Conservation (phyloP, 1,140 invertebrate species). For the Aphaenogaster floridana region DNA sequence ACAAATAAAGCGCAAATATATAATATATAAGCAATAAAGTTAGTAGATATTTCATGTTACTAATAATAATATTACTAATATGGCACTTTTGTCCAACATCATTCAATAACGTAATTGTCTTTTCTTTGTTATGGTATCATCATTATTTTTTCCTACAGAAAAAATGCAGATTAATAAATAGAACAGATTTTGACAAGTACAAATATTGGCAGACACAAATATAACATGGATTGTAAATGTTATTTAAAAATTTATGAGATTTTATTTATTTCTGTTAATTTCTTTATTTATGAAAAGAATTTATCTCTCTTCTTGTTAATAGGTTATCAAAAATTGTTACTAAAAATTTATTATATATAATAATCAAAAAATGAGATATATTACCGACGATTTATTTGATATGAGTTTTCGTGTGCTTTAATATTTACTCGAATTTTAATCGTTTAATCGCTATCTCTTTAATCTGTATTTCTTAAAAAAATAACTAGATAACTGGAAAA, state of each 20-base stretch:
- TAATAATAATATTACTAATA: not conserved
- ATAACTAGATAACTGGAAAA: not conserved
- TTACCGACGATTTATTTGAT: not conserved
- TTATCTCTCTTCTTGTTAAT: not conserved
- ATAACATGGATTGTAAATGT: not conserved
- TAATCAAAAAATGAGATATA: not conserved
- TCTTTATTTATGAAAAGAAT: not conserved
- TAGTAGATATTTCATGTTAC: not conserved
- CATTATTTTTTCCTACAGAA: not conserved
- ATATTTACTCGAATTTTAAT: constrained; percentile 5
- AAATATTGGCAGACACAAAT: not conserved
- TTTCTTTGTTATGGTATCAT: not conserved
- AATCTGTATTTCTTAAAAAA: not conserved
- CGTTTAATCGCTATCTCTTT: not conserved
- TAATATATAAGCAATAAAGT: not conserved
- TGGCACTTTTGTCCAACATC: not conserved
- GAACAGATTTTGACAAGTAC: not conserved
- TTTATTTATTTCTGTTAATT: not conserved
- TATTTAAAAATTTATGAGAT: not conserved
- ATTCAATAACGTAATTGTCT: not conserved
- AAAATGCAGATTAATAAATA: not conserved
- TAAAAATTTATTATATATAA: not conserved
- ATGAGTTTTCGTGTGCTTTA: not conserved
- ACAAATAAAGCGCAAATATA: not conserved
- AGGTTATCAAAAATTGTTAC: not conserved